Conservation (phyloP, 2,797 vertebrate genomes). For the Stomatorhinus walkeri region DNA sequence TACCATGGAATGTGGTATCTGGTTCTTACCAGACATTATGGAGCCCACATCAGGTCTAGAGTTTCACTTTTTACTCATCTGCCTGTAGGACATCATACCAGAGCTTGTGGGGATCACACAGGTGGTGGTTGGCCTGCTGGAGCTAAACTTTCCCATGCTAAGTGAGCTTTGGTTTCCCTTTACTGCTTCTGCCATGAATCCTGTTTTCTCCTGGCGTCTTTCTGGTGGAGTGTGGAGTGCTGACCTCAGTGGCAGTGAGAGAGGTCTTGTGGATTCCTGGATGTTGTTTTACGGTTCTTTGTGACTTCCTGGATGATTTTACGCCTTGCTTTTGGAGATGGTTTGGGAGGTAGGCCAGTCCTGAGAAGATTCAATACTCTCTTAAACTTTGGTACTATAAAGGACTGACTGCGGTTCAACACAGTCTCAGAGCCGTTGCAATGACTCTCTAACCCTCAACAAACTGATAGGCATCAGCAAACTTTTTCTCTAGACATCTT, state of each 20-base stretch:
- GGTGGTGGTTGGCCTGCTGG: neutral
- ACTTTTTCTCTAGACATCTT: neutral
- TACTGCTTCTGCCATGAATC: neutral
- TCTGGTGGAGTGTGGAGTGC: neutral
- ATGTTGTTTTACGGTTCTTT: neutral
- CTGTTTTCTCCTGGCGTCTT: neutral
- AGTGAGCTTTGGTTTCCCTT: neutral
- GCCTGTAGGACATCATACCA: neutral
- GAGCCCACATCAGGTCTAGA: neutral
- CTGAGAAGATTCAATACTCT: neutral
- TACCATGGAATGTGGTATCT: neutral
- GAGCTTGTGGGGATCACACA: neutral
- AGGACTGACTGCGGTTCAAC: neutral
- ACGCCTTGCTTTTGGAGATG: neutral
- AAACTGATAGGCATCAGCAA: neutral
- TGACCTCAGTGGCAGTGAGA: neutral
- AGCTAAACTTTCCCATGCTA: neutral
- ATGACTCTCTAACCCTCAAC: neutral
- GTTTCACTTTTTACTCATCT: slow-evolving; percentile 6
- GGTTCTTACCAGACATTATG: neutral
- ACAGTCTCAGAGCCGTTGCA: neutral
- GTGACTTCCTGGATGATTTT: slow-evolving; percentile 17
- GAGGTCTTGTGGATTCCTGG: neutral
- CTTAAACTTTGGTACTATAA: neutral
- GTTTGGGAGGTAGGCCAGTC: neutral